Evolutionary conservation across 2,113 vertebrate genomes (phyloP).

Genomic region (Baryphthengus martii): DNA sequence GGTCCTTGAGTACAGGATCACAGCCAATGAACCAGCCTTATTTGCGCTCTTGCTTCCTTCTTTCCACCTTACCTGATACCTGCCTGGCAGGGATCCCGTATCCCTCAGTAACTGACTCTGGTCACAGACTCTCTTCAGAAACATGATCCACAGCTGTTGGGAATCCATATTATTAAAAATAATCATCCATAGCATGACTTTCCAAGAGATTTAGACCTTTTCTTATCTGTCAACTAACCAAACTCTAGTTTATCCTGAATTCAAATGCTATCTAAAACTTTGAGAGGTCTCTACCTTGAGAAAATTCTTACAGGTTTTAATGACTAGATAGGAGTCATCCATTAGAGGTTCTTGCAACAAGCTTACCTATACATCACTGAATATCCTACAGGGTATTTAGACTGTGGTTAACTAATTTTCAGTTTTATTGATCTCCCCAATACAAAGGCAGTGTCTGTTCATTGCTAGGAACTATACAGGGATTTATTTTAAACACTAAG

Average conservation of each 20-base stretch:
- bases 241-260: background rate
- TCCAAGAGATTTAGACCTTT: background rate
- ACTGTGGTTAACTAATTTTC: background rate
- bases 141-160: background rate
- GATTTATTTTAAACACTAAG: background rate
- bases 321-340: background rate
- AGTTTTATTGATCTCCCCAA: background rate
- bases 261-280: background rate
- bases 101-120: background rate
- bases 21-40: background rate
- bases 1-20: background rate
- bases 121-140: background rate
- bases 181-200: background rate
- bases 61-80: accelerated
- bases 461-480: background rate
- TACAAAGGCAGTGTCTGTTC: background rate
- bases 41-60: background rate
- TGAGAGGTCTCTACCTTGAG: background rate
- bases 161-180: background rate
- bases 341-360: background rate
- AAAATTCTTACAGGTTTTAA: background rate
- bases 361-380: background rate
- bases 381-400: background rate
- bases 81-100: background rate
- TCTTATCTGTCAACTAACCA: background rate